Evolutionary conservation across 2,888 invertebrate genomes (phyloP).

Genomic region (Diaphora mendica): DNA sequence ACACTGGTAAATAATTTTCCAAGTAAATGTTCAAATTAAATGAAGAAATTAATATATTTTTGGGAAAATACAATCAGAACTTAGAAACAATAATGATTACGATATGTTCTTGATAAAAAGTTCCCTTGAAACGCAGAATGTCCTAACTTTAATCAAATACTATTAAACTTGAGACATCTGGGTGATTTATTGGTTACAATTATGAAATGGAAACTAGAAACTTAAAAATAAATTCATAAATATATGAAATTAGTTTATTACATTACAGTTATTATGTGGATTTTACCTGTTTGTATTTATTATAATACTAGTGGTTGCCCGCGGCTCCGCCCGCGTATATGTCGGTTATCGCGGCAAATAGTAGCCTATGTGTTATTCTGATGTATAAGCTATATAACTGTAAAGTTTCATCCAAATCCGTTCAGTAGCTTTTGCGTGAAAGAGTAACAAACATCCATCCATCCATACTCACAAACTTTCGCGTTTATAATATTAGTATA

Average conservation of each 20-base stretch:
- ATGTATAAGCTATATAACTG: too few relatives aligned
- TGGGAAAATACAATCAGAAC: not conserved
- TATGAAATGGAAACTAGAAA: not conserved
- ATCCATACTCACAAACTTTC: too few relatives aligned
- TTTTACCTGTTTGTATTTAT: too few relatives aligned
- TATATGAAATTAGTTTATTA: not conserved
- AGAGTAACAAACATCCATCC: too few relatives aligned
- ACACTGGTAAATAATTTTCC: too few relatives aligned
- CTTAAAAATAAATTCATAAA: not conserved
- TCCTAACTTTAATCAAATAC: slow-evolving; percentile 8
- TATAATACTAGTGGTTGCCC: too few relatives aligned
- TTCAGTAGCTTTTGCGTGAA: too few relatives aligned
- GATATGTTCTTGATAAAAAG: not conserved
- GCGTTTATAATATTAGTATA: too few relatives aligned
- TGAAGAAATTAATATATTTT: not conserved
- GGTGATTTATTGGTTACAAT: slow-evolving; percentile 1
- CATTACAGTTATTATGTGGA: not conserved
- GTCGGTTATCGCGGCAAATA: too few relatives aligned
- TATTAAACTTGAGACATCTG: not conserved
- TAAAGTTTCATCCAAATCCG: too few relatives aligned
- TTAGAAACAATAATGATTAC: not conserved
- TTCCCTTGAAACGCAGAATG: not conserved
- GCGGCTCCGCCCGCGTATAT: too few relatives aligned
- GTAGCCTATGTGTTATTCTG: too few relatives aligned
- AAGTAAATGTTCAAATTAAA: not conserved